phyloP scores from a whole-genome alignment of 2,888 invertebrate genomes.

The Teleogryllus oceanicus region DNA sequence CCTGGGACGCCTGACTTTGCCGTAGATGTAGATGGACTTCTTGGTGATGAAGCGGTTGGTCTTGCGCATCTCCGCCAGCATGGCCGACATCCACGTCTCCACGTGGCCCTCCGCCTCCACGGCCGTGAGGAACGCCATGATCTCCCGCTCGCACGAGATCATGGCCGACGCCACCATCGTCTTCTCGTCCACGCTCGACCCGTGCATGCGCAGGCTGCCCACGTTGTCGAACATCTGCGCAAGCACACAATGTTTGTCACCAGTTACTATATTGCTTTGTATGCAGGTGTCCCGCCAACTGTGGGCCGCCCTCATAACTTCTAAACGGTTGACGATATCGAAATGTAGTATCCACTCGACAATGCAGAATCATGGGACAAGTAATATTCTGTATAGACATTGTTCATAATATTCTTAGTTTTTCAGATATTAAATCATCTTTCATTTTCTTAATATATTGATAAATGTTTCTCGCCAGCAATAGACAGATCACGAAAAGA shows the following conservation, averaged over 20 bases:
- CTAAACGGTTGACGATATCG: no score
- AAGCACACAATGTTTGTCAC: neutral
- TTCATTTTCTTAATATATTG: no score
- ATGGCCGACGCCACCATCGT: constrained; percentile 72
- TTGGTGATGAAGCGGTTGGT: constrained; percentile 77
- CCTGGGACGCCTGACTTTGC: constrained; percentile 65
- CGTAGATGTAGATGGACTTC: constrained; percentile 82
- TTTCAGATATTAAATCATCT: no score
- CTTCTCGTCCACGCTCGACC: constrained; percentile 64
- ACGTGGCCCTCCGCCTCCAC: constrained; percentile 76
- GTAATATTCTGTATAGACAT: no score
- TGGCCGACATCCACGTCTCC: constrained; percentile 89
- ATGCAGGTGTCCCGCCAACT: no score
- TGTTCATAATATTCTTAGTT: no score
- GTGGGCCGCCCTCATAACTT: no score
- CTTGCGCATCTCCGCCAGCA: constrained; percentile 77
- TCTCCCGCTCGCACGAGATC: constrained; percentile 83
- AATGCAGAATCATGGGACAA: no score
- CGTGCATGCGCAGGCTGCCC: constrained; percentile 65
- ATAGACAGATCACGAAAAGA: no score
- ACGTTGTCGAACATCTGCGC: constrained; percentile 90
- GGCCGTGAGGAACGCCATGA: constrained; percentile 72
- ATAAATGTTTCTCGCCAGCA: no score
- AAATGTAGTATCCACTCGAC: no score
- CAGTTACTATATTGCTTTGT: no score